phyloP scores from a whole-genome alignment of 2,113 vertebrate genomes.

The Paramormyrops kingsleyae region DNA sequence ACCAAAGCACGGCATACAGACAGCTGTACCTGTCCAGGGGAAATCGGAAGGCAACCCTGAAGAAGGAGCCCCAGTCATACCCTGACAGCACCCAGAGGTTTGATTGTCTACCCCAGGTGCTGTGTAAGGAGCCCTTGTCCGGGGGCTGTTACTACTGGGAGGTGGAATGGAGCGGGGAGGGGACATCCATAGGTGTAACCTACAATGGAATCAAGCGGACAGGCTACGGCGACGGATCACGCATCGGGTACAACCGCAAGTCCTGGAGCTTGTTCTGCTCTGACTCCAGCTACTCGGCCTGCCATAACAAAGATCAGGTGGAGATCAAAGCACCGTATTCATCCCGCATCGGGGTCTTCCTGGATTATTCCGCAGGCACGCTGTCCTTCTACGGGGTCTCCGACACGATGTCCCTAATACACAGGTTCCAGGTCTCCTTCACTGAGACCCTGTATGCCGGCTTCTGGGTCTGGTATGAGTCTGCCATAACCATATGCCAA shows the following conservation, averaged over 20 bases:
- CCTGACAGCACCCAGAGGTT: conserved; percentile 52
- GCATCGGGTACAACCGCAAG: conserved; percentile 74
- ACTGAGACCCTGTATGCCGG: conserved; percentile 63
- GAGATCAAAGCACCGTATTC: conserved; percentile 57
- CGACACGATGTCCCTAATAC: conserved; percentile 64
- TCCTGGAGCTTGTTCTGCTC: conserved; percentile 76
- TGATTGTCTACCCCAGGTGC: conserved; percentile 65
- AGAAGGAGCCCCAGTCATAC: conserved; percentile 60
- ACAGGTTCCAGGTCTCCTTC: conserved; percentile 67
- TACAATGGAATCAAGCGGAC: conserved; percentile 70
- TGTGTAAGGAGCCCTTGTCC: conserved; percentile 66
- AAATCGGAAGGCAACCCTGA: conserved; percentile 62
- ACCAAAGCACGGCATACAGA: conserved; percentile 63
- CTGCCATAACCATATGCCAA: conserved; percentile 55
- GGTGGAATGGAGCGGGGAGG: conserved; percentile 67
- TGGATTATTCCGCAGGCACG: conserved; percentile 57
- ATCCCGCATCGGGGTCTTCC: conserved; percentile 66
- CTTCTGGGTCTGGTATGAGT: conserved; percentile 79
- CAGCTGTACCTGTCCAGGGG: conserved; percentile 63
- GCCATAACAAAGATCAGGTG: conserved; percentile 69
- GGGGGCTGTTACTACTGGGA: conserved; percentile 70
- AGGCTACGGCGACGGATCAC: conserved; percentile 65
- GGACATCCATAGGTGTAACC: conserved; percentile 61
- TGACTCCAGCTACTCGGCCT: conserved; percentile 70
- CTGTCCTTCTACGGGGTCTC: conserved; percentile 66